Evolutionary conservation across 2,113 vertebrate species (phyloP).

Genomic region (Pedionomus torquatus): DNA sequence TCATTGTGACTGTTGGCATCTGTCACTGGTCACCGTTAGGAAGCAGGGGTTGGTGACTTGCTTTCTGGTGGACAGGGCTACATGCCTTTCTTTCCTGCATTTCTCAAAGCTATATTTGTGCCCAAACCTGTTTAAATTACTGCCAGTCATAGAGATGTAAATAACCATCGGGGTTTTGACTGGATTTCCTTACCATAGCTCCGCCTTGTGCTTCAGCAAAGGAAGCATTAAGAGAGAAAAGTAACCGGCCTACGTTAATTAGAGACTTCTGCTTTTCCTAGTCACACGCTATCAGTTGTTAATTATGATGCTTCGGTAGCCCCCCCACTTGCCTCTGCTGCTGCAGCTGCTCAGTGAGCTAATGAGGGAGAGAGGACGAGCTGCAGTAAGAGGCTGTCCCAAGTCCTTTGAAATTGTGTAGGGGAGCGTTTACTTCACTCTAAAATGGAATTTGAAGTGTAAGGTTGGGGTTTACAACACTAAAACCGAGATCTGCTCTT

Average conservation of each 20-base stretch:
- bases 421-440: background rate
- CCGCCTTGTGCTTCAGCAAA: slow-evolving; percentile 9
- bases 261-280: slow-evolving; percentile 17
- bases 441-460: background rate
- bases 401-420: background rate
- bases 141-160: background rate
- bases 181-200: background rate
- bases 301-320: slow-evolving; percentile 40
- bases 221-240: background rate
- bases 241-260: slow-evolving; percentile 8
- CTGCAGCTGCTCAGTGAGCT: slow-evolving; percentile 46
- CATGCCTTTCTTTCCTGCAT: background rate
- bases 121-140: background rate
- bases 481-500: background rate
- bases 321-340: background rate
- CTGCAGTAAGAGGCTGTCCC: background rate
- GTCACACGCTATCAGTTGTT: slow-evolving; percentile 14
- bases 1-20: background rate
- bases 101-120: background rate
- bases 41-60: background rate
- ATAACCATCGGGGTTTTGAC: background rate
- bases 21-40: background rate
- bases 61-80: background rate
- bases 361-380: slow-evolving; percentile 27
- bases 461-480: background rate